Evolutionary conservation across 2,888 invertebrate genomes (phyloP), one percentile per base, ranked within the genome.

Genomic region (Yponomeuta malinellus): DNA sequence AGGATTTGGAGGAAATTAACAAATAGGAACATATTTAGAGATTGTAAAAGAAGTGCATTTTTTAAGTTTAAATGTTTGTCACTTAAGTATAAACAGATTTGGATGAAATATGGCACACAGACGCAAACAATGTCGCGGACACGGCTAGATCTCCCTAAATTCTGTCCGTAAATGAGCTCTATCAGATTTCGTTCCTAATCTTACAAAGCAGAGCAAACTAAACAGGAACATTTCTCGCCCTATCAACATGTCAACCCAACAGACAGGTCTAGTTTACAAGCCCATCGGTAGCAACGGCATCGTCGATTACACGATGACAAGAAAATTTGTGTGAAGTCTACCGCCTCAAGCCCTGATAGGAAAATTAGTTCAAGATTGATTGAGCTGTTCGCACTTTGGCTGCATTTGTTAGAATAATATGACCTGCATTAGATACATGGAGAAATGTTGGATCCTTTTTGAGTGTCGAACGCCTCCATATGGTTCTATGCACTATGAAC

Each of bases 291-390:
- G 65, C 65, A 10, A 29, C 64, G 43, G 10, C 29, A 31, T 31
- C 10, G 31, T 68, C 52, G 48, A 52, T 52, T 59, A 68, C 4
- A 15, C 29, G 68, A 68, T 68, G 68, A 68, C 68, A 68, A 29
- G 68, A 68, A 48, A 52, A 68, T 68, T 48, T 52, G 68, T 43
- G 43, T 12, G 10, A n/a, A 23, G n/a, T 29, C 64, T 29, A 64
- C 10, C 12, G 10, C 29, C 29, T 23, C 29, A 8, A 23, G 29
- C 10, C n/a, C 29, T 10, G 64, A 64, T 59, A 15, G 15, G 52
- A 59, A 59, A 5, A 59, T 59, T 59, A 15, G 52, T 15, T 15
- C 52, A 59, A 2, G 52, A 59, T 59, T 52, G 52, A 52, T 52
- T 12, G 52, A 59, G 52, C 52, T 59, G 52, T 59, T 59, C 52